Evolutionary conservation across 2,113 vertebrate genomes (phyloP), one percentile per base, ranked within the genome.

Genomic region (Grus americana): DNA sequence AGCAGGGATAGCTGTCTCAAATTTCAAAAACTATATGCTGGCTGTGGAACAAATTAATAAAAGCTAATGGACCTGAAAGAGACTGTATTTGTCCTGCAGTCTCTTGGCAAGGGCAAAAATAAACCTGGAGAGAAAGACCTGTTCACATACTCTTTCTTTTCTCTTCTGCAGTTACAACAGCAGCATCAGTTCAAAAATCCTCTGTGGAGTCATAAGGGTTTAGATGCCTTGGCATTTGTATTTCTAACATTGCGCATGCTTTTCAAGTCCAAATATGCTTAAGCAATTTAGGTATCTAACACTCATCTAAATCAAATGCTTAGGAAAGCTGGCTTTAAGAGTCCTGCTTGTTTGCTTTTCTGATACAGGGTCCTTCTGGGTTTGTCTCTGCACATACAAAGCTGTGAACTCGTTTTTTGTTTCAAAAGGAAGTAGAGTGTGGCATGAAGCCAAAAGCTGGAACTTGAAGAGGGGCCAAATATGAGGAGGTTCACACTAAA

Each of bases 11-110:
- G 70, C 52, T 79, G 34, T 57, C 84, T 87, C 0, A 0, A 90
- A 96, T 92, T 95, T 84, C 86, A 90, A 89, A 84, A 91, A 47
- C 57, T 68, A 3, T 44, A 29, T n/a, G 58, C 80, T 92, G 88
- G 79, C 91, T 91, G 80, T 34, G 9, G 86, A 97, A 92, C 92
- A 96, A 82, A 94, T 92, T 89, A 91, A 95, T 95, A 97, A 94
- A 96, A 95, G 85, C 74, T 95, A 97, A 94, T 95, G 91, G 80
- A 70, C 80, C 94, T 96, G 92, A 96, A 91, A 94, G 92, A 94
- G 68, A 91, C 93, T 70, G 68, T 92, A 74, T 95, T 89, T 94
- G 95, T 97, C 94, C 91, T 95, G 92, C 88, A 97, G 88, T 93
- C 67, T 82, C 40, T 95, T 93, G 79, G 80, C 92, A 93, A 92